Percentiles rank a stretch among this genome's conserved stretches.
phyloP scores from a whole-genome alignment of 1,140 invertebrate genomes.

The Brachionus paranguensis region DNA sequence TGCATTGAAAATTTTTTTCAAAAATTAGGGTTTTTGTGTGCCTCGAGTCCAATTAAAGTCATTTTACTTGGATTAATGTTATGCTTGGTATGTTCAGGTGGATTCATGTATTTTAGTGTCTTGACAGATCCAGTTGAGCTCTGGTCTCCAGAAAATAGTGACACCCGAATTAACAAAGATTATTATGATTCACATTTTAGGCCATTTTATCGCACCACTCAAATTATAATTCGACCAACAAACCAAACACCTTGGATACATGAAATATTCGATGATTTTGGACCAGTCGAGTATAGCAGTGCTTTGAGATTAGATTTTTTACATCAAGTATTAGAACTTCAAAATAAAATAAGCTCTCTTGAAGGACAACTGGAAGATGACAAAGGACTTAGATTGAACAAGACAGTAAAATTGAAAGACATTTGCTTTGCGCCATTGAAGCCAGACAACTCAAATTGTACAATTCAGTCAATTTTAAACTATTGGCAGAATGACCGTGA shows the following conservation, averaged over 20 bases:
- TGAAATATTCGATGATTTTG: not conserved
- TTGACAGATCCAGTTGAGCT: slow-evolving; percentile 92
- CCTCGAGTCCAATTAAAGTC: slow-evolving; percentile 69
- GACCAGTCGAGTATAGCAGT: slow-evolving; percentile 67
- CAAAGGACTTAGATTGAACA: not conserved
- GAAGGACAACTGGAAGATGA: slow-evolving; percentile 51
- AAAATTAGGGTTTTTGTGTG: slow-evolving; percentile 61
- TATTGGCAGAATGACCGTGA: slow-evolving; percentile 67
- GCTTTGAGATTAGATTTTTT: slow-evolving; percentile 79
- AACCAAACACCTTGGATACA: slow-evolving; percentile 42
- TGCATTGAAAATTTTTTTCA: not conserved
- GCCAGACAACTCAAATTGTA: slow-evolving; percentile 65
- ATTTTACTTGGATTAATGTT: slow-evolving; percentile 65
- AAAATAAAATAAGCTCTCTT: slow-evolving; percentile 63
- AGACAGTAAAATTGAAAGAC: slow-evolving; percentile 63
- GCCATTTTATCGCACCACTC: slow-evolving; percentile 90
- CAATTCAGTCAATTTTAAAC: slow-evolving; percentile 79
- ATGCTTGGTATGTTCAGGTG: slow-evolving; percentile 62
- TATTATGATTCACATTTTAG: slow-evolving; percentile 74
- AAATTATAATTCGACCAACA: slow-evolving; percentile 66
- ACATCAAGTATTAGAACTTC: slow-evolving; percentile 66
- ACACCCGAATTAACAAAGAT: slow-evolving; percentile 74
- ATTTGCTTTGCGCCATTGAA: slow-evolving; percentile 84
- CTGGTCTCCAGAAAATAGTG: slow-evolving; percentile 82
- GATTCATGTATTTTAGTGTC: slow-evolving; percentile 64